These are phyloP conservation scores for Ceyx erithaca DNA, from an alignment of 2,797 vertebrate species.

Conservation along the genomic window DNA sequence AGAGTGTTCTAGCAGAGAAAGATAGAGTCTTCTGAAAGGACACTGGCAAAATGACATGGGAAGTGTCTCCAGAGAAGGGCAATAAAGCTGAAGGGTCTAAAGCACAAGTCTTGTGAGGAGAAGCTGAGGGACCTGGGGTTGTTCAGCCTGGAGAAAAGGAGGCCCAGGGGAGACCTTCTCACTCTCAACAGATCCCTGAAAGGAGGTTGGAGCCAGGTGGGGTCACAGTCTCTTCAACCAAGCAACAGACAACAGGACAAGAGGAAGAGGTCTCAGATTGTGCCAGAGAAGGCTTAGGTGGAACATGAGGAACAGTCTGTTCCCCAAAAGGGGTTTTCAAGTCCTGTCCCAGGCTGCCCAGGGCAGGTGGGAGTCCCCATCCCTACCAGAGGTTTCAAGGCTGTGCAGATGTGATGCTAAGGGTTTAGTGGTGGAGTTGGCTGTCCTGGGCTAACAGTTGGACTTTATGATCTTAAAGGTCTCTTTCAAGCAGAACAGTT, in stretches of 20 bases:
- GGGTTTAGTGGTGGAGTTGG: background rate
- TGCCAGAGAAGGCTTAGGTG: background rate
- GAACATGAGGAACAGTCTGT: background rate
- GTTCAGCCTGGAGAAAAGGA: too few species aligned
- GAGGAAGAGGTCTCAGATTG: background rate
- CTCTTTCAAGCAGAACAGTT: background rate
- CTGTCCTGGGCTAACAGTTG: background rate
- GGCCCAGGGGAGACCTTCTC: too few species aligned
- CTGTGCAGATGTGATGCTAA: background rate
- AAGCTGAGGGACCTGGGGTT: background rate
- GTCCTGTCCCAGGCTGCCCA: background rate
- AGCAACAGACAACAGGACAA: background rate
- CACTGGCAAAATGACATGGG: fast-evolving
- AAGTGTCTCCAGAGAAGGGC: background rate
- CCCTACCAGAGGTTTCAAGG: background rate
- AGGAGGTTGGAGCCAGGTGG: too few species aligned
- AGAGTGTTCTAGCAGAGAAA: background rate
- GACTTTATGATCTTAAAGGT: background rate
- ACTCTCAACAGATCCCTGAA: too few species aligned
- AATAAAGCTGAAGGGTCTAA: background rate
- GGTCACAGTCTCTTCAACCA: too few species aligned
- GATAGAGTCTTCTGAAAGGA: background rate
- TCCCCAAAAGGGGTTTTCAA: background rate
- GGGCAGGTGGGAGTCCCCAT: background rate
- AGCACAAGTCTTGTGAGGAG: background rate